phyloP scores from a whole-genome alignment of 1,140 invertebrate genomes.

The Sweltsa coloradensis region DNA sequence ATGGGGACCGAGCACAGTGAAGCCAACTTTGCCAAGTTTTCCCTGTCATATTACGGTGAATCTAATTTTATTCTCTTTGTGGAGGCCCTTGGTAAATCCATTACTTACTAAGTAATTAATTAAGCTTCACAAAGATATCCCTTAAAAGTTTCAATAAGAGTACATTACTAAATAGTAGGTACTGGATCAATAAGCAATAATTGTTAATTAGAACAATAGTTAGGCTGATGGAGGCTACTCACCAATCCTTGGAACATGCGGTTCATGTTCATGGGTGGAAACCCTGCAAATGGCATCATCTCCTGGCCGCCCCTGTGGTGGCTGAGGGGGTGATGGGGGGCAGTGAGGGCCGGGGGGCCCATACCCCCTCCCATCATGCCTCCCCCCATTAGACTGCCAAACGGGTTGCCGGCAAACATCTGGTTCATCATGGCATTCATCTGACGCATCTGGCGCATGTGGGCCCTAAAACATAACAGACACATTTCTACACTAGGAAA shows the following conservation, averaged over 20 bases:
- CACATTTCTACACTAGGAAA: too few species aligned
- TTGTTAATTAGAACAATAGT: too few species aligned
- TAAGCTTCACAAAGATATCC: background rate
- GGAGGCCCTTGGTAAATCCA: too few species aligned
- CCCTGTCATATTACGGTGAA: too few species aligned
- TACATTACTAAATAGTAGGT: too few species aligned
- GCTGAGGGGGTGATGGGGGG: background rate
- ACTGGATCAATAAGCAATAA: too few species aligned
- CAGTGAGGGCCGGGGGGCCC: conserved; percentile 4
- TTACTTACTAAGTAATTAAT: too few species aligned
- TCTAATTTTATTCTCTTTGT: too few species aligned
- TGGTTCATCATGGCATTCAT: conserved; percentile 11
- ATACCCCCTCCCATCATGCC: conserved; percentile 6
- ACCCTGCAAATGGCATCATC: conserved; percentile 8
- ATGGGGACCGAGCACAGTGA: too few species aligned
- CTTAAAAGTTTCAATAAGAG: background rate
- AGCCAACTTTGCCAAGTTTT: too few species aligned
- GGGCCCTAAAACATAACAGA: conserved; percentile 4
- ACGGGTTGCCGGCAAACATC: conserved; percentile 7
- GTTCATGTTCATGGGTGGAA: conserved; percentile 6
- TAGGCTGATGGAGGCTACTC: too few species aligned
- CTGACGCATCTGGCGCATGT: conserved; percentile 11
- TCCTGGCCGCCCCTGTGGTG: background rate
- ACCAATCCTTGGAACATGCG: conserved; percentile 6
- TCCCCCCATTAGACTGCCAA: too few species aligned